Conservation (phyloP, 2,113 vertebrate genomes). For the Cephalopterus ornatus region DNA sequence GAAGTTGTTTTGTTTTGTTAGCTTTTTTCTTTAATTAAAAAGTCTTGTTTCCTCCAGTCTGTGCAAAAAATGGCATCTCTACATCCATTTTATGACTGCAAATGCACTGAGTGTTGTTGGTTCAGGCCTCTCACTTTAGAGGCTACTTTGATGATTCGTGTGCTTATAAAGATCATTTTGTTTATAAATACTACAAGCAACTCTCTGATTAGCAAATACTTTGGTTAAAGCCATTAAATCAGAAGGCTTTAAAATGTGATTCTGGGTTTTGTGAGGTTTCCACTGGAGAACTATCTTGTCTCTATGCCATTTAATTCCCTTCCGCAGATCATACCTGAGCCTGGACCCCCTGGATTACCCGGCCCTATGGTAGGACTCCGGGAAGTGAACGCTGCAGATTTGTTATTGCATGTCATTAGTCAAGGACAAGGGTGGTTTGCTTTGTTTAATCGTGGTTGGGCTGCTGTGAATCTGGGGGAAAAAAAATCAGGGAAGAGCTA, state of each 20-base stretch:
- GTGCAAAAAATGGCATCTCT: not conserved
- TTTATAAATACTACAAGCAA: not conserved
- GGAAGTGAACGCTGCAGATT: not conserved
- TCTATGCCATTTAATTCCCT: constrained; percentile 14
- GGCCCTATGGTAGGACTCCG: constrained; percentile 77
- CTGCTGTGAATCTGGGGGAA: not conserved
- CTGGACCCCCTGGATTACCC: constrained; percentile 86
- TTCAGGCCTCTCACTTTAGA: not conserved
- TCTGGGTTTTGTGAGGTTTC: not conserved
- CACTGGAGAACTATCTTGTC: not conserved
- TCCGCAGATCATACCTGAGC: constrained; percentile 88
- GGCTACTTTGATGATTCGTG: not conserved
- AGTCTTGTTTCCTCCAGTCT: not conserved
- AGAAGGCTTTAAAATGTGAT: not conserved
- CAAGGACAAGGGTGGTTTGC: not conserved
- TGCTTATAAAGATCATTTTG: not conserved
- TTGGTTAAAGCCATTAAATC: not conserved
- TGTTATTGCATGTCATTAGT: not conserved
- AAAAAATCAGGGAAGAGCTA: not conserved
- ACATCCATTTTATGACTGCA: not conserved
- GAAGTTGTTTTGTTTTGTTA: too few species aligned
- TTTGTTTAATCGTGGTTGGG: not conserved
- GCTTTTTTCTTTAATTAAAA: not conserved
- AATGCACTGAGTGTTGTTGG: not conserved
- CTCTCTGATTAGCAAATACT: not conserved